Evolutionary conservation across 92 coral and sea anemone genomes (phyloP).

Genomic region (Heteractis magnifica): DNA sequence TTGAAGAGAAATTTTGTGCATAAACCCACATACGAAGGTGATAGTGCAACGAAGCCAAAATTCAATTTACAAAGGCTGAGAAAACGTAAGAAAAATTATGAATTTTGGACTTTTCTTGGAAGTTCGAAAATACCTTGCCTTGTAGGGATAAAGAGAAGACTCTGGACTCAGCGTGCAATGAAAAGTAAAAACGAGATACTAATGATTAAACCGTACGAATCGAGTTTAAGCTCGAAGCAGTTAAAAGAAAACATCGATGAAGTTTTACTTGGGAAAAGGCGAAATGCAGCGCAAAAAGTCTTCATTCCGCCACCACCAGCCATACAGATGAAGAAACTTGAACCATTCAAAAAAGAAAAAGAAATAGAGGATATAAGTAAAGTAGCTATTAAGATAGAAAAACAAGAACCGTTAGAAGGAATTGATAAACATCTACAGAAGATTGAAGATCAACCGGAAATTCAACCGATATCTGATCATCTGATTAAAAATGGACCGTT

Average conservation of each 20-base stretch:
- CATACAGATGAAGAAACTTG: slow-evolving; percentile 48
- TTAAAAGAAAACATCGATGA: not conserved
- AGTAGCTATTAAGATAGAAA: slow-evolving; percentile 40
- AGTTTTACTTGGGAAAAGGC: not conserved
- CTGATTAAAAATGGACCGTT: slow-evolving; percentile 27
- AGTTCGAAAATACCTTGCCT: not conserved
- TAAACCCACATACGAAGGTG: not conserved
- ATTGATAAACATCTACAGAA: slow-evolving; percentile 53
- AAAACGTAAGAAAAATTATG: not conserved
- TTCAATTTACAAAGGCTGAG: not conserved
- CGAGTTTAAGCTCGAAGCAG: not conserved
- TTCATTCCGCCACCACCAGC: slow-evolving; percentile 64
- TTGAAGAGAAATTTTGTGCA: slow-evolving; percentile 8
- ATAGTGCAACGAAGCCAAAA: not conserved
- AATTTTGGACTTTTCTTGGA: not conserved
- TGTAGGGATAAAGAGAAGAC: not conserved
- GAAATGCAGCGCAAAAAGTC: slow-evolving; percentile 20
- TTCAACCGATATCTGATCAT: slow-evolving; percentile 55
- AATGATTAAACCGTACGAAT: not conserved
- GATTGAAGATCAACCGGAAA: slow-evolving; percentile 43
- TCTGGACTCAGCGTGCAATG: not conserved
- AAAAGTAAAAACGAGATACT: not conserved
- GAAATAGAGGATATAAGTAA: slow-evolving; percentile 51
- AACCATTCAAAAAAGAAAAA: slow-evolving; percentile 54
- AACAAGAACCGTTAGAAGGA: slow-evolving; percentile 37